phyloP scores from a whole-genome alignment of 2,888 invertebrate genomes.

The Athrips mouffetella region DNA sequence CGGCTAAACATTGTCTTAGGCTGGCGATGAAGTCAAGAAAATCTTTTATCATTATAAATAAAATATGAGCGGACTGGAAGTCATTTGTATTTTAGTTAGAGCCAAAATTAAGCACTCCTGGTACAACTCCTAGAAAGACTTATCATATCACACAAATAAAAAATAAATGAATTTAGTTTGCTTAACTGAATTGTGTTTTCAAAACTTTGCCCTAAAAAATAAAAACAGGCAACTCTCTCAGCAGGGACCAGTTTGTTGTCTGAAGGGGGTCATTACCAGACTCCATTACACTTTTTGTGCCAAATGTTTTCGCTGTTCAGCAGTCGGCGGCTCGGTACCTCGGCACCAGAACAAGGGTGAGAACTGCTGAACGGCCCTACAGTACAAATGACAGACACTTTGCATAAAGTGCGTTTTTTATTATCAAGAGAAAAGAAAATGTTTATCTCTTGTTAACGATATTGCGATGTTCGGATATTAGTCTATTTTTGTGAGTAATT shows the following conservation, averaged over 20 bases:
- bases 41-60: too few relatives aligned
- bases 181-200: not conserved
- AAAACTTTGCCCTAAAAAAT: not conserved
- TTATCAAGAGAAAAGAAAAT: slow-evolving; percentile 50
- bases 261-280: slow-evolving; percentile 74
- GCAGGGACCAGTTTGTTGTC: slow-evolving; percentile 59
- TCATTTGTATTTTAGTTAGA: too few relatives aligned
- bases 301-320: slow-evolving; percentile 72
- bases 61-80: too few relatives aligned
- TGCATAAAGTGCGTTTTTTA: slow-evolving; percentile 55
- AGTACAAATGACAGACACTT: slow-evolving; percentile 68
- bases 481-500: too few relatives aligned
- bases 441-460: slow-evolving; percentile 27
- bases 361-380: slow-evolving; percentile 75
- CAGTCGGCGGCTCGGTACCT: too few relatives aligned
- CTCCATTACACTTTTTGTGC: slow-evolving; percentile 77
- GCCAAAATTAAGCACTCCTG: too few relatives aligned
- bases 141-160: too few relatives aligned
- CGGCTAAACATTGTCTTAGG: not conserved
- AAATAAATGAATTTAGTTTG: too few relatives aligned
- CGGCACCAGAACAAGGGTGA: slow-evolving; percentile 77
- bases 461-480: too few relatives aligned
- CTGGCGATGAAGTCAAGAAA: not conserved
- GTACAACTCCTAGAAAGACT: too few relatives aligned
- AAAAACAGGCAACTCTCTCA: slow-evolving; percentile 38